Evolutionary conservation across 2,113 vertebrate genomes (phyloP).

Genomic region (Mola mola): DNA sequence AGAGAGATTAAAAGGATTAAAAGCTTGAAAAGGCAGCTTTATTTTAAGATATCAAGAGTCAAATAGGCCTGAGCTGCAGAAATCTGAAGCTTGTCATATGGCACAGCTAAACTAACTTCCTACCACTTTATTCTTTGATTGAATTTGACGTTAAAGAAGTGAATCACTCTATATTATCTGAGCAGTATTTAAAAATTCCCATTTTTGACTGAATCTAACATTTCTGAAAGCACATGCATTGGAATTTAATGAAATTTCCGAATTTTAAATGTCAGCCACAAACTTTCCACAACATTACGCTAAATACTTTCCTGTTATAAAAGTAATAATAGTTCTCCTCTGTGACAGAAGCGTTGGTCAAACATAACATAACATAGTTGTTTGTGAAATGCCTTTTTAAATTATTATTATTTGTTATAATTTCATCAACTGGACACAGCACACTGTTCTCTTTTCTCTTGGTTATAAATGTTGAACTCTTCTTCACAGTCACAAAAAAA

Average conservation of each 20-base stretch:
- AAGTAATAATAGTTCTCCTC: neutral
- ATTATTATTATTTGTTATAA: neutral
- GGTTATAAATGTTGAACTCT: neutral
- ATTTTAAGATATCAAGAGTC: slow-evolving; percentile 40
- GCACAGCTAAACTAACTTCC: neutral
- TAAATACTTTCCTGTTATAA: neutral
- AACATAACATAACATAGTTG: no score
- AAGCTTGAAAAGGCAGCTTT: slow-evolving; percentile 38
- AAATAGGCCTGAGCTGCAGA: slow-evolving; percentile 24
- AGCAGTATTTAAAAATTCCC: neutral
- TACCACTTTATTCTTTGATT: neutral
- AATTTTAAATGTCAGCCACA: neutral
- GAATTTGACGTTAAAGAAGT: neutral
- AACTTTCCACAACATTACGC: no score
- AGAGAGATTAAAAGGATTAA: slow-evolving; percentile 57
- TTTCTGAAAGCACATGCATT: no score
- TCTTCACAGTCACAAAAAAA: neutral
- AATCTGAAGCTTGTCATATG: slow-evolving; percentile 10
- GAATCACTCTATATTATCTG: neutral
- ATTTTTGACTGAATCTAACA: no score
- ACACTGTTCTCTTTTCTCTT: neutral
- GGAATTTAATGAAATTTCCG: no score
- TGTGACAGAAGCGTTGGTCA: neutral
- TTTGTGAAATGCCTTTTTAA: neutral
- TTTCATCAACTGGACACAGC: neutral